A percentile compares a stretch with the other conserved stretches of the same genome.
Conservation (phyloP, 1,140 invertebrate species). For the Calliopsis andreniformis region DNA sequence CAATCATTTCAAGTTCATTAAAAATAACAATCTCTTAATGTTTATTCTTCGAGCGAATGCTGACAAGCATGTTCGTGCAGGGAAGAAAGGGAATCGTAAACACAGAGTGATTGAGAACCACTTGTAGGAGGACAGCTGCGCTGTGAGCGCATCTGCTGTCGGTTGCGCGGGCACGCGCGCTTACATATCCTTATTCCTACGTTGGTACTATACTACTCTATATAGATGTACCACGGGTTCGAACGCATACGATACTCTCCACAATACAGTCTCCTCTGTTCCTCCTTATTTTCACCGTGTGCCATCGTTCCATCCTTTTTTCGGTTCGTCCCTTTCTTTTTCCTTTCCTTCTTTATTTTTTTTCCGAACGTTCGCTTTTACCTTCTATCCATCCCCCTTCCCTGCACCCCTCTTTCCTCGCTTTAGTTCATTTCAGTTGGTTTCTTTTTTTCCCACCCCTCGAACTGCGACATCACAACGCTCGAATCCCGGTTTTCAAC, state of each 20-base stretch:
- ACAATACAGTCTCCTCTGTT: slow-evolving; percentile 45
- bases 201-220: slow-evolving; percentile 41
- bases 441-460: slow-evolving; percentile 40
- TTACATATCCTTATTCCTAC: slow-evolving; percentile 70
- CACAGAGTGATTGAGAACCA: slow-evolving; percentile 79
- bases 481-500: slow-evolving; percentile 41
- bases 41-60: slow-evolving; percentile 43
- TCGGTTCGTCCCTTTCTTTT: slow-evolving; percentile 28
- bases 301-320: slow-evolving; percentile 36
- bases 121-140: slow-evolving; percentile 81
- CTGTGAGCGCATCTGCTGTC: slow-evolving; percentile 78
- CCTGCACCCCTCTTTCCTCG: slow-evolving; percentile 10
- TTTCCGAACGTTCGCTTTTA: slow-evolving; percentile 14
- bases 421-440: slow-evolving; percentile 21
- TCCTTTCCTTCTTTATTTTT: slow-evolving; percentile 45
- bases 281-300: slow-evolving; percentile 52
- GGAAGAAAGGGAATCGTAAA: slow-evolving; percentile 60
- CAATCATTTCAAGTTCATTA: too few species aligned
- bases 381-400: slow-evolving; percentile 1
- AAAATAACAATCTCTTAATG: too few species aligned
- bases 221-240: slow-evolving; percentile 33
- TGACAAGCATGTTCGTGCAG: slow-evolving; percentile 5
- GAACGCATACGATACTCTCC: slow-evolving; percentile 30
- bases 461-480: slow-evolving; percentile 36
- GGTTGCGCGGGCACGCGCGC: slow-evolving; percentile 79